Base-by-base conservation (phyloP, 2,797 vertebrate species). In the Catamblyrhynchus diadema region DNA sequence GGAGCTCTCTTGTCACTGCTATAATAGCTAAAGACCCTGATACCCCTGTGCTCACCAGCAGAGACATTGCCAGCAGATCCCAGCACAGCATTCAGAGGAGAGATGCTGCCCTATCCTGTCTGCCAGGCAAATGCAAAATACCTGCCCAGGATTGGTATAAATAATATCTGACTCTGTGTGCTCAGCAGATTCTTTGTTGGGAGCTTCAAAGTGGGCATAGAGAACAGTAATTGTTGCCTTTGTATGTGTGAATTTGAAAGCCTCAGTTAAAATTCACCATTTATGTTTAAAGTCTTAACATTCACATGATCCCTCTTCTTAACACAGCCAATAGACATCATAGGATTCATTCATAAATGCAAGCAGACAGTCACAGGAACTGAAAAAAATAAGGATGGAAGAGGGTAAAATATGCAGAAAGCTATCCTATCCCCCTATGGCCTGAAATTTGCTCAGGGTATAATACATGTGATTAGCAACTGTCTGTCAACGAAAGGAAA, bases 371-470 rank as follows among this genome's bases (percentile, higher is more conserved):
- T 44, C 59, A 47, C 8, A 89, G 16, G 61, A 62, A 72, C 57
- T 51, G 50, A 35, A 33, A 96, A 94, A 94, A 86, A 62, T 39
- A 81, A 74, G 28, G 72, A 62, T 65, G 32, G 73, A 69, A 91
- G 25, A 14, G 21, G 19, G 39, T 86, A 95, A 96, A 81, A 95
- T 95, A 96, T 95, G 80, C 96, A 93, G 92, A 88, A 88, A 93
- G 80, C 80, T 62, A 25, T 75, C 84, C 61, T 95, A 95, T 96
- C 77, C 95, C 95, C 96, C 82, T 32, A 83, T 90, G 95, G 82
- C 94, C 90, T 96, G 95, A 90, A 96, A 96, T 96, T 95, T 96
- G 73, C 96, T 96, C 93, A 96, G 80, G 51, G 80, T 95, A 88
- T 96, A 93, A 93, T n/a, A 93, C 66, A 70, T 65, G 86, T 95